Evolutionary conservation across 2,888 invertebrate species (phyloP).

Genomic region (Schizaphis graminum): DNA sequence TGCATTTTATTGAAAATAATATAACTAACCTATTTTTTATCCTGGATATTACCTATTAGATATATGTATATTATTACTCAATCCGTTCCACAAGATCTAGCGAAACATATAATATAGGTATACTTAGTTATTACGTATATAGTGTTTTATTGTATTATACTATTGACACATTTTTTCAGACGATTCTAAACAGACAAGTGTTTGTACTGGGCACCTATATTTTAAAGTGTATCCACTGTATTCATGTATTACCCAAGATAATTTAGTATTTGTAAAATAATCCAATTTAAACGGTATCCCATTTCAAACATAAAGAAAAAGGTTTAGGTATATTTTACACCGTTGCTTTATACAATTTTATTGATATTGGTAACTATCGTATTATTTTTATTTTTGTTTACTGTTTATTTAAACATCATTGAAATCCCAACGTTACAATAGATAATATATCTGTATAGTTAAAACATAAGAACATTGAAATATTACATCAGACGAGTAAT

Average conservation of each 20-base stretch:
- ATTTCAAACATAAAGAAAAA: neutral
- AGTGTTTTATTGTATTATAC: neutral
- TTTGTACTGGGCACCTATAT: neutral
- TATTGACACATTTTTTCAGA: neutral
- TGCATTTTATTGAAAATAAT: neutral
- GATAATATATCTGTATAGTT: neutral
- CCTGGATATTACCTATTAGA: neutral
- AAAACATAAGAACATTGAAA: neutral
- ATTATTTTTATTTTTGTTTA: neutral
- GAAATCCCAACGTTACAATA: neutral
- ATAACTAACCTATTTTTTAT: neutral
- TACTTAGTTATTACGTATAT: neutral
- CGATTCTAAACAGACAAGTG: neutral
- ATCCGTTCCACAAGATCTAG: neutral
- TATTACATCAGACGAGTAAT: neutral
- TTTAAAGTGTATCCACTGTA: neutral
- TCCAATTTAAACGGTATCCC: slow-evolving; percentile 9
- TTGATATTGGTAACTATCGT: neutral
- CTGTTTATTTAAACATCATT: neutral
- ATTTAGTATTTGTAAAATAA: slow-evolving; percentile 12
- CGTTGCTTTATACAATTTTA: neutral
- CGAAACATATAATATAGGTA: slow-evolving; percentile 24
- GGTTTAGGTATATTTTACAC: neutral
- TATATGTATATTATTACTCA: neutral
- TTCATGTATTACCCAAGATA: neutral